A percentile compares a stretch with the other conserved stretches of the same genome.
These are phyloP conservation scores for Chromoteleia sp. DNA, from an alignment of 2,888 invertebrate genomes.

Conservation along the genomic window DNA sequence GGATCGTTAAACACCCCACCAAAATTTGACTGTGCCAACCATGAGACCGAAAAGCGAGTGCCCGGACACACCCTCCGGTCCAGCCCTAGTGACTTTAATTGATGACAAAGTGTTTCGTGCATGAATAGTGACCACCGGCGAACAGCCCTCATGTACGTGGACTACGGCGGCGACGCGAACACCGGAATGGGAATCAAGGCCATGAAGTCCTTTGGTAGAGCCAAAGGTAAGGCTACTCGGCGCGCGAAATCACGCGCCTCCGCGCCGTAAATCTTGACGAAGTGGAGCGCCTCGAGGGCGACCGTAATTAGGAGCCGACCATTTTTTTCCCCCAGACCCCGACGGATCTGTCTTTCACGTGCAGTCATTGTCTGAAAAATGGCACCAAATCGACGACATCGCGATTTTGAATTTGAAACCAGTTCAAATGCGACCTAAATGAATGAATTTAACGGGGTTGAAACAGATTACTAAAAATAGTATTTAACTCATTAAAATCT, in stretches of 20 bases:
- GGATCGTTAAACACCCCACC: not conserved
- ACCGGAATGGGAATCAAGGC: conserved; percentile 94
- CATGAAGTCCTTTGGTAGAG: conserved; percentile 94
- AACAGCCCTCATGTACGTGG: conserved; percentile 86
- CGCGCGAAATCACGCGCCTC: conserved; percentile 20
- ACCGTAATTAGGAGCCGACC: conserved; percentile 28
- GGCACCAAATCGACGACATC: no score
- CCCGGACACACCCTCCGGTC: conserved; percentile 14
- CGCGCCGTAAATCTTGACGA: conserved; percentile 41
- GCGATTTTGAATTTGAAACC: no score
- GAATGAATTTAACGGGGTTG: no score
- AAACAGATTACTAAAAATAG: no score
- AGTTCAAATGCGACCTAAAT: no score
- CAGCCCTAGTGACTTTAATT: conserved; percentile 26
- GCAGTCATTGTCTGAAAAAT: conserved; percentile 47
- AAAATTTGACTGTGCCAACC: not conserved
- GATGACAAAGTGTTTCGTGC: conserved; percentile 63
- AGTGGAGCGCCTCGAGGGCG: conserved; percentile 21
- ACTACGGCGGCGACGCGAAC: conserved; percentile 86
- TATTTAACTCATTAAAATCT: no score
- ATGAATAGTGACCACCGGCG: conserved; percentile 58
- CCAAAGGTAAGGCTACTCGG: conserved; percentile 88
- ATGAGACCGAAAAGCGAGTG: conserved; percentile 3
- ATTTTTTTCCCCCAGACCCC: conserved; percentile 19
- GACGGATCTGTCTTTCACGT: conserved; percentile 48